Base-by-base conservation (phyloP, 2,888 invertebrate species). In the Pseudeuparius sepicola region DNA sequence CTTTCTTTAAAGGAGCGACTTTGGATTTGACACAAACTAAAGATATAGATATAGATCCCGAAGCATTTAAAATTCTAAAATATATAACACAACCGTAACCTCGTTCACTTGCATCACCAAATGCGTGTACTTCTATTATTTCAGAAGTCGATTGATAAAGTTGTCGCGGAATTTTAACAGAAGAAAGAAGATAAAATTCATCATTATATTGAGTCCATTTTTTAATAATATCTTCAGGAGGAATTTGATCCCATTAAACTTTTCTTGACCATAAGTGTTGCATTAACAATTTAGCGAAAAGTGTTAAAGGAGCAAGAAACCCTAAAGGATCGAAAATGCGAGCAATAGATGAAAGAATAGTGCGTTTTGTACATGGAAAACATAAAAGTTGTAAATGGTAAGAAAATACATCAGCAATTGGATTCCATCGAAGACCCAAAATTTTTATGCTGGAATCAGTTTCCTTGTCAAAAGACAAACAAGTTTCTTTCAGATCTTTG, bases 291-390 rank as follows among this genome's bases (percentile, higher is more conserved):
- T 39, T 39, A n/a, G 27, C 11, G 13, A 23, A 39, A 9, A 39
- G 9, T n/a, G 25, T 39, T 4, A 36, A 2, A 10, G 37, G 39
- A 3, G 36, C 12, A 14, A 39, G n/a, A 14, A 39, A 39, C 5
- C 37, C 30, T 13, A 38, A 26, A 4, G 39, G 37, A 39, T 39
- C 31, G 31, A 39, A 39, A 14, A 27, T 31, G 3, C 37, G 30
- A 14, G 37, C 38, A 3, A 37, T 18, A 3, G 4, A 31, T 5
- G 31, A 18, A 14, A 31, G 20, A 14, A 31, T 4, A 2, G 12
- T 3, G 6, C 4, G 6, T 20, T 20, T 20, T n/a, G 20, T 20
- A n/a, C 20, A 20, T 20, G n/a, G n/a, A n/a, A n/a, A n/a, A n/a
- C n/a, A n/a, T n/a, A n/a, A n/a, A n/a, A n/a, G n/a, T n/a, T n/a